A percentile compares a stretch with the other conserved stretches of the same genome.
These are phyloP conservation scores for Leptinotarsa tumamoca DNA, from an alignment of 2,888 invertebrate species.

Conservation along the genomic window DNA sequence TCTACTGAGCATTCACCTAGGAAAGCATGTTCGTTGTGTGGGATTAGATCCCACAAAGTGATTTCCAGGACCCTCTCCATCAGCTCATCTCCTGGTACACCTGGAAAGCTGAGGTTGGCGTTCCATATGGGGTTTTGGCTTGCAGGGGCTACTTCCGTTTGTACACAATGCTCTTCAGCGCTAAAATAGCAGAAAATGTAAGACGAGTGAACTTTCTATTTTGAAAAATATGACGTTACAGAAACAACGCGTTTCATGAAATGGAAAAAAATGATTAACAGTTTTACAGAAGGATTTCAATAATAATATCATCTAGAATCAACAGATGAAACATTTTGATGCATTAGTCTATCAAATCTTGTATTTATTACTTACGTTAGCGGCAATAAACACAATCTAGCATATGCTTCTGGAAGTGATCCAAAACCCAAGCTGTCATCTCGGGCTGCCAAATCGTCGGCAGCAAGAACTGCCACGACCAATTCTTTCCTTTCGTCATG, in stretches of 20 bases:
- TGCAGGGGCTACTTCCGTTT: conserved; percentile 88
- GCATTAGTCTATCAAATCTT: not conserved
- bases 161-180: conserved; percentile 80
- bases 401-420: conserved; percentile 84
- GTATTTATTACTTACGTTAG: conserved; percentile 74
- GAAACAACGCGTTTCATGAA: too few species aligned
- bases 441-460: conserved; percentile 83
- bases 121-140: conserved; percentile 94
- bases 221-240: too few species aligned
- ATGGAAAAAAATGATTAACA: too few species aligned
- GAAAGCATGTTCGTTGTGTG: conserved; percentile 84
- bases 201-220: too few species aligned
- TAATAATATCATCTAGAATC: too few species aligned
- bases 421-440: conserved; percentile 85
- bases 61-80: conserved; percentile 86
- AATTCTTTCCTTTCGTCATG: conserved; percentile 85
- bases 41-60: conserved; percentile 88
- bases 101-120: conserved; percentile 86
- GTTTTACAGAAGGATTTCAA: too few species aligned
- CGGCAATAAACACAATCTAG: conserved; percentile 83
- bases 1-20: conserved; percentile 86
- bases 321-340: too few species aligned
- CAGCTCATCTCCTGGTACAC: conserved; percentile 82
- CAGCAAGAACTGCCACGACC: conserved; percentile 87
- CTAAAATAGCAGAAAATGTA: conserved; percentile 65